Percentiles rank a stretch among this genome's conserved stretches.
Evolutionary conservation across 2,888 invertebrate genomes (phyloP).

Genomic region (Drosophila greeni): DNA sequence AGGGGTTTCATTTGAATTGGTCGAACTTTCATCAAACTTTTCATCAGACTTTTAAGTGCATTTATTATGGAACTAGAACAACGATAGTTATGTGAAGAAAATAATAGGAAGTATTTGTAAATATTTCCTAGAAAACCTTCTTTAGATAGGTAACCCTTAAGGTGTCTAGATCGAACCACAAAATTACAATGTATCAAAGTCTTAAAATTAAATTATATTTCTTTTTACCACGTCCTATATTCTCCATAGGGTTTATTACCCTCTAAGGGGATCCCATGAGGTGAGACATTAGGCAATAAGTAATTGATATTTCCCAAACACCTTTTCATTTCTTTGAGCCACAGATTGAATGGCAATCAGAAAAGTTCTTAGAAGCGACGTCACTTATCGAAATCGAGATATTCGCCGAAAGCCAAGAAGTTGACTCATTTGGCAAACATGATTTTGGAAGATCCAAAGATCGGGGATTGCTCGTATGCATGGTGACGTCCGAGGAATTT

Average conservation of each 20-base stretch:
- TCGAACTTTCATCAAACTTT: constrained; percentile 1
- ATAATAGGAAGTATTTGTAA: neutral
- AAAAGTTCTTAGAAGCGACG: constrained; percentile 7
- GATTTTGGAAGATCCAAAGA: constrained; percentile 10
- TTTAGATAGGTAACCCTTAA: too few relatives aligned
- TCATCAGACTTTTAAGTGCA: neutral
- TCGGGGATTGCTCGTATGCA: constrained; percentile 18
- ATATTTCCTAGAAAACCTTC: too few relatives aligned
- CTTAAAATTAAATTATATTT: too few relatives aligned
- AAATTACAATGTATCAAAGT: too few relatives aligned
- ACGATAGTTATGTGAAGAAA: neutral
- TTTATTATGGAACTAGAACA: neutral
- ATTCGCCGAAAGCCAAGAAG: constrained; percentile 10
- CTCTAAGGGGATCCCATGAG: neutral
- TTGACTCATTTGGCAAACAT: constrained; percentile 15
- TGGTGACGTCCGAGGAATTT: constrained; percentile 20
- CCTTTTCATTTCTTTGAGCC: neutral
- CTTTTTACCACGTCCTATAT: too few relatives aligned
- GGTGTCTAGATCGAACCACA: too few relatives aligned
- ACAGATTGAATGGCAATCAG: neutral
- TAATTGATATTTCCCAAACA: constrained; percentile 20
- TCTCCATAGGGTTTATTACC: neutral
- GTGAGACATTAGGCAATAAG: neutral
- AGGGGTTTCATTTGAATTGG: neutral
- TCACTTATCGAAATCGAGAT: constrained; percentile 10